Evolutionary conservation across 2,113 vertebrate species (phyloP).

Genomic region (Nycticryphes semicollaris): DNA sequence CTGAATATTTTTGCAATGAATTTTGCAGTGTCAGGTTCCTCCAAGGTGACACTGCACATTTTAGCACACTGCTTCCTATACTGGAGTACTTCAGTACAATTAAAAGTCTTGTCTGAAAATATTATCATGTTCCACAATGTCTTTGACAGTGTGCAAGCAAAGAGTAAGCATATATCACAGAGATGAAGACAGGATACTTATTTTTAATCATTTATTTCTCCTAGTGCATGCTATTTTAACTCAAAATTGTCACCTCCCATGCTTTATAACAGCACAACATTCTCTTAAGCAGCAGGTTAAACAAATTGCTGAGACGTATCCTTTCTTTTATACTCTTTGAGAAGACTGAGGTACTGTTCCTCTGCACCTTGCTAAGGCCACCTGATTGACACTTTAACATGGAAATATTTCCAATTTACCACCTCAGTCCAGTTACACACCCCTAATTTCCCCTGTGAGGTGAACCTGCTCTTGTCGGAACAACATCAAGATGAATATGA

Average conservation of each 20-base stretch:
- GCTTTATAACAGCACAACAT: not conserved
- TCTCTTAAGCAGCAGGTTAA: not conserved
- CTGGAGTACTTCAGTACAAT: not conserved
- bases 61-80: not conserved
- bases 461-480: conserved; percentile 25
- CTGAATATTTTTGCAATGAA: not conserved
- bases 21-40: not conserved
- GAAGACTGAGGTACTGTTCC: not conserved
- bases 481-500: conserved; percentile 6
- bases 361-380: not conserved
- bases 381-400: not conserved
- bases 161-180: not conserved
- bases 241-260: not conserved
- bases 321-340: not conserved
- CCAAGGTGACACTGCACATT: not conserved
- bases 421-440: not conserved
- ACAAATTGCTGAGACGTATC: not conserved
- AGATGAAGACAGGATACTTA: not conserved
- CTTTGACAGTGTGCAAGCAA: not conserved
- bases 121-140: not conserved
- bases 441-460: not conserved
- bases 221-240: not conserved
- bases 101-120: not conserved
- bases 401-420: not conserved
- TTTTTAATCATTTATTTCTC: not conserved